Conservation (phyloP, 2,888 invertebrate species). For the Diachrysia chrysitis region DNA sequence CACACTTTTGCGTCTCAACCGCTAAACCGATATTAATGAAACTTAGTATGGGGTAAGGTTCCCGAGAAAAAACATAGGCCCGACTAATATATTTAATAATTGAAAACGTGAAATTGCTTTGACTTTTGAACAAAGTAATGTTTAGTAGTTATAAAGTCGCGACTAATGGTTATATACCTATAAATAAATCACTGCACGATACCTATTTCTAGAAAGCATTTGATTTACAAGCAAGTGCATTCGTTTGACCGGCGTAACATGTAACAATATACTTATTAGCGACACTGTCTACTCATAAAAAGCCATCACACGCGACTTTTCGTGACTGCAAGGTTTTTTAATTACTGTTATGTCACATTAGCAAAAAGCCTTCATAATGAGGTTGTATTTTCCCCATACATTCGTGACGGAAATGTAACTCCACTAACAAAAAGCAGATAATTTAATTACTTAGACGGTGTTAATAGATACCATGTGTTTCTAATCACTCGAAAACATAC, state of each 20-base stretch:
- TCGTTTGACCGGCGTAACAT: slow-evolving; percentile 34
- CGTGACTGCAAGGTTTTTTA: slow-evolving; percentile 67
- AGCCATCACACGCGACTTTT: slow-evolving; percentile 64
- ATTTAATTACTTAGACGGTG: slow-evolving; percentile 61
- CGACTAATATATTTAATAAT: too few species aligned
- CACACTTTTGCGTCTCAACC: too few species aligned
- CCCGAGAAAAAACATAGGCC: too few species aligned
- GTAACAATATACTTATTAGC: slow-evolving; percentile 35
- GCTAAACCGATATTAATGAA: too few species aligned
- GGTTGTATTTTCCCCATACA: slow-evolving; percentile 60
- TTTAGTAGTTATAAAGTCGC: not conserved
- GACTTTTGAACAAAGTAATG: too few species aligned
- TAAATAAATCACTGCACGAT: not conserved
- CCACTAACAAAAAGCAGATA: slow-evolving; percentile 64
- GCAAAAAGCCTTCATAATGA: slow-evolving; percentile 62
- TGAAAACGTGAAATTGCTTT: too few species aligned
- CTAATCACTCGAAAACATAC: slow-evolving; percentile 51
- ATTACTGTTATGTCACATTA: slow-evolving; percentile 69
- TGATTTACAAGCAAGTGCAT: slow-evolving; percentile 16
- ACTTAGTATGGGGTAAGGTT: too few species aligned
- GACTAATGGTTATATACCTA: too few species aligned
- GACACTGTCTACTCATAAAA: slow-evolving; percentile 48
- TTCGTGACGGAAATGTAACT: slow-evolving; percentile 58
- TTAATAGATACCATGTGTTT: slow-evolving; percentile 53
- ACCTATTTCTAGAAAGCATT: slow-evolving; percentile 10